Evolutionary conservation across 2,113 vertebrate genomes (phyloP), one percentile per base, ranked within the genome.

Genomic region (Cyanistes caeruleus): DNA sequence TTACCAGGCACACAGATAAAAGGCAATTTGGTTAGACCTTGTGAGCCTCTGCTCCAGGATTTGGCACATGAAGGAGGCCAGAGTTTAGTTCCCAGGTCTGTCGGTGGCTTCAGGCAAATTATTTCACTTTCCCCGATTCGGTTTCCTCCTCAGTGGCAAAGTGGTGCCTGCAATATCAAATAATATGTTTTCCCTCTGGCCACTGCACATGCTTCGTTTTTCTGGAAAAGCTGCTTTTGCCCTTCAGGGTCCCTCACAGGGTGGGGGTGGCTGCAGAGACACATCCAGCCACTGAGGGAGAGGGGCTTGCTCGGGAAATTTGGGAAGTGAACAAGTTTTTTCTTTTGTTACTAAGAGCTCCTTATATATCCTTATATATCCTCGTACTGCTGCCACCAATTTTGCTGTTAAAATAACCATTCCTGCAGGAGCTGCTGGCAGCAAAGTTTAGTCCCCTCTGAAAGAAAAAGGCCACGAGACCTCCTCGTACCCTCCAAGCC

Each of bases 81-180:
- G 65, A 89, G 62, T 70, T 91, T 93, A 77, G 92, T 96, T 96
- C 96, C 93, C 93, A 96, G 87, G 33, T 93, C 87, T 95, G 96
- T 53, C 1, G 0, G 55, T 85, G 75, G 92, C 93, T 93, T 83
- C 52, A 5, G 93, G 93, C 95, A 94, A 94, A 85, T 96, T 94
- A 96, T 79, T 95, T 96, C 63, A 62, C 55, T 95, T 83, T 17
- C n/a, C 70, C 27, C 31, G 1, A 18, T 62, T 74, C 84, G 55
- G 70, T 80, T 95, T 93, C 91, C 85, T 84, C 79, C 68, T 90
- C 75, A 35, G 78, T 51, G 41, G 90, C 58, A 28, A 88, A 87
- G 78, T 19, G 35, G 52, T 44, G 15, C 55, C 86, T 88, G 63
- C 70, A 88, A 53, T 74, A 85, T 51, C 56, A 91, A 92, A 75